Evolutionary conservation across 1,140 invertebrate genomes (phyloP), one percentile per base, ranked within the genome.

Genomic region (Macrobrachium rosenbergii): DNA sequence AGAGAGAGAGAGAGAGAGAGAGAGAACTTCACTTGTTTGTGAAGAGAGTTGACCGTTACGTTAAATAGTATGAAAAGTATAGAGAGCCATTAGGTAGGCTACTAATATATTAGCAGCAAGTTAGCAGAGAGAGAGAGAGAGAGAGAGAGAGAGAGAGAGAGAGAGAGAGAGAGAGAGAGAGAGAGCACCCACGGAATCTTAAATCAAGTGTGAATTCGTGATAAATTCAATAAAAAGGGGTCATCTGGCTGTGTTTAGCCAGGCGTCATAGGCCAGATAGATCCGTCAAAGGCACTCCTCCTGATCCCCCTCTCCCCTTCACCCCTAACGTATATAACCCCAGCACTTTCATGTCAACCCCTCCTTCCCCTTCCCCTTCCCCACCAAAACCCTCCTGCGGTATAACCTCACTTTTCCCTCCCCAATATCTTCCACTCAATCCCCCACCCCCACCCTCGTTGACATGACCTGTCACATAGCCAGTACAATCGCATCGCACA

Each of bases 191-290:
- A 37, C 79, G 45, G 52, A 52, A 58, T 37, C 58, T 69, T 73
- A 73, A 72, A 72, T 83, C 69, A 72, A 83, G 78, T 79, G 77
- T 80, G 63, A 80, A 80, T 80, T 79, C 59, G 77, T 59, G 78
- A 80, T 80, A 80, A 80, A 80, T 80, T 62, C 14, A 64, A 64
- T 64, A 79, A 64, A 80, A 80, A 80, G 60, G 60, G 62, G 78
- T 16, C n/a, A 21, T 12, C 58, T 10, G 19, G 45, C 23, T 59
- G 60, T 80, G 78, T 64, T 58, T 63, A 80, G 78, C 62, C 21
- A 64, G 60, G 78, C 78, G 78, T 80, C 78, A 80, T 37, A 62
- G 78, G 21, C 78, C 78, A 80, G 78, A 80, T 80, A 80, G 62
- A 80, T 63, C 58, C 78, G 63, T 80, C 78, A 80, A 60, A 28